Conservation (phyloP, 2,113 vertebrate genomes). For the Corydoras maculifer region DNA sequence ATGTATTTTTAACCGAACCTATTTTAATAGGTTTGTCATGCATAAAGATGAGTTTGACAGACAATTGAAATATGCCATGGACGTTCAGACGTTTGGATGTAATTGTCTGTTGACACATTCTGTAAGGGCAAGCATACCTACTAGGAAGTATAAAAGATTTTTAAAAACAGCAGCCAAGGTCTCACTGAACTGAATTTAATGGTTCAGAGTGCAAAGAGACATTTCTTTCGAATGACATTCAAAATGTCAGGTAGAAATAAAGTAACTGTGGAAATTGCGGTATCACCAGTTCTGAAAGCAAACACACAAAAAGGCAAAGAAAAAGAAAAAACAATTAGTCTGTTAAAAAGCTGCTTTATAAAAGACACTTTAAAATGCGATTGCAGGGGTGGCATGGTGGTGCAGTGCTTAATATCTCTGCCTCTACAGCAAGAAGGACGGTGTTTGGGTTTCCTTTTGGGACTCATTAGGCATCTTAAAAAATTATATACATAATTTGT, state of each 20-base stretch:
- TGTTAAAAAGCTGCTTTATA: not conserved
- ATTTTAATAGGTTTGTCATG: conserved; percentile 27
- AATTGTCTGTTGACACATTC: conserved; percentile 15
- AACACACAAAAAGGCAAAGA: too few species aligned
- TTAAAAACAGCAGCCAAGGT: not conserved
- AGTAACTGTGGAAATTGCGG: not conserved
- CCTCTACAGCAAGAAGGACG: too few species aligned
- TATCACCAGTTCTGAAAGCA: too few species aligned
- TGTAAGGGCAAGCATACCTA: not conserved
- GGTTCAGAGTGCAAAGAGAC: not conserved
- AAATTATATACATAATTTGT: too few species aligned
- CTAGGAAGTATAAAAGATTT: not conserved
- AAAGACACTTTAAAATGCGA: not conserved
- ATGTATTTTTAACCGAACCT: not conserved
- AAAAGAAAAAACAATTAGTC: too few species aligned
- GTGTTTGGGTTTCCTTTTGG: too few species aligned
- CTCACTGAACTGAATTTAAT: not conserved
- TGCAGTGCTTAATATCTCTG: too few species aligned
- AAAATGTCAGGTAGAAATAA: not conserved
- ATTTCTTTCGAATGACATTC: not conserved
- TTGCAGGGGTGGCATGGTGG: too few species aligned
- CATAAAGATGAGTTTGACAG: conserved; percentile 20
- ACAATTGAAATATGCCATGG: conserved; percentile 21
- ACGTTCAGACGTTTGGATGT: conserved; percentile 22
- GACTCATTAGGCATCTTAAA: too few species aligned